A percentile compares a stretch with the other conserved stretches of the same genome.
phyloP scores from a whole-genome alignment of 1,140 invertebrate genomes.

The Glossosoma conforme region DNA sequence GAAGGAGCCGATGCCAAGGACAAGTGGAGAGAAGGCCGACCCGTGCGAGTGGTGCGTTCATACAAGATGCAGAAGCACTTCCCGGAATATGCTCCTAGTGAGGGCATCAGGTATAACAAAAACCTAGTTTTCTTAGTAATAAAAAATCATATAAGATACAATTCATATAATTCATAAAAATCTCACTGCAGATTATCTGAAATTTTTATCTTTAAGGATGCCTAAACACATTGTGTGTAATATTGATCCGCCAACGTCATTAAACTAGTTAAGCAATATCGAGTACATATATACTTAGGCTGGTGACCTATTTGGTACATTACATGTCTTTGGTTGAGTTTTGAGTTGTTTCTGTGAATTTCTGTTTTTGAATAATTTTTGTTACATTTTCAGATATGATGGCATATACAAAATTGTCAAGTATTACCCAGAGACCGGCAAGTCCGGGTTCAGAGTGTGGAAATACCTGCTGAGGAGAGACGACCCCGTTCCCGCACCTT shows the following conservation, averaged over 20 bases:
- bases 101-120: conserved; percentile 63
- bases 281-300: too few relatives aligned
- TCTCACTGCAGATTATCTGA: too few relatives aligned
- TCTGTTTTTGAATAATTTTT: background rate
- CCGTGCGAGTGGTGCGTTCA: conserved; percentile 75
- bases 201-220: too few relatives aligned
- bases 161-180: too few relatives aligned
- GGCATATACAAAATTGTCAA: conserved; percentile 79
- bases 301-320: too few relatives aligned
- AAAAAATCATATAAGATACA: too few relatives aligned
- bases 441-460: conserved; percentile 79
- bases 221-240: too few relatives aligned
- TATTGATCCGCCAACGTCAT: too few relatives aligned
- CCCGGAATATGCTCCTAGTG: conserved; percentile 72
- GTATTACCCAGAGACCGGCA: conserved; percentile 76
- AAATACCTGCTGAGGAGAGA: conserved; percentile 73
- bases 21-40: conserved; percentile 67
- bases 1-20: conserved; percentile 66
- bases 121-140: conserved; percentile 31
- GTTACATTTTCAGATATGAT: conserved; percentile 55
- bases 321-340: too few relatives aligned
- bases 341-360: too few relatives aligned
- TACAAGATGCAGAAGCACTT: conserved; percentile 67
- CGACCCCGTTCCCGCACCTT: conserved; percentile 75
- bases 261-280: too few relatives aligned